Evolutionary conservation across 53 echinoderm and acorn worm genomes (phyloP), one percentile per base, ranked within the genome.

Genomic region (Patiria pectinifera): DNA sequence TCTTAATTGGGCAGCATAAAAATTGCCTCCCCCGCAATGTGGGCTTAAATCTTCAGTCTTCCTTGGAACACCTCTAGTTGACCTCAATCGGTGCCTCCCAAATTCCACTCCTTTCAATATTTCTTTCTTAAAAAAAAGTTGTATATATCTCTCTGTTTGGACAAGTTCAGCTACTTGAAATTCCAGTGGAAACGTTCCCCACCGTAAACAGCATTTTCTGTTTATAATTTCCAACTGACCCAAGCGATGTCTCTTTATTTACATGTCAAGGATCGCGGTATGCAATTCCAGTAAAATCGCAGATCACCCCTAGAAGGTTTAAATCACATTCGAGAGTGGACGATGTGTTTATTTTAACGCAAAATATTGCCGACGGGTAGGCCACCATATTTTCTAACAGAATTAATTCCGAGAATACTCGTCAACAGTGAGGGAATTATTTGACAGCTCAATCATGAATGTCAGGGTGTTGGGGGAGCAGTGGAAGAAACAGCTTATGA

Each of bases 121-220:
- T 43, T 18, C 16, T 16, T 14, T 16, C 16, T 7, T 6, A 22
- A 25, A 4, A 9, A 14, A 11, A 69, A 7, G 46, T 44, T 85
- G 45, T 85, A 47, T 70, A 46, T 6, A 13, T 10, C 43, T 69
- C 45, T 19, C 0, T 85, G 69, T 85, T 84, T 84, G 18, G 84
- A 84, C 69, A 85, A 85, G 53, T 78, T 45, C 45, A 78, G 88
- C 88, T 88, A 26, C 78, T 78, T 88, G 10, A 78, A 77, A 88
- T 88, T 88, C 88, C 78, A 5, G 59, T 6, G 21, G n/a, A 88
- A 59, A 25, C 2, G 63, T 44, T 43, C 77, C 61, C 53, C 87
- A 48, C 71, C 53, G 48, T 12, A 26, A 88, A 59, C 59, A 61
- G 62, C 25, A 35, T 76, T 22, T 26, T 78, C 43, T 88, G 78